Percentiles rank a stretch among this genome's conserved stretches.
Evolutionary conservation across 2,797 vertebrate species (phyloP).

Genomic region (Melanotaenia maccullochi): DNA sequence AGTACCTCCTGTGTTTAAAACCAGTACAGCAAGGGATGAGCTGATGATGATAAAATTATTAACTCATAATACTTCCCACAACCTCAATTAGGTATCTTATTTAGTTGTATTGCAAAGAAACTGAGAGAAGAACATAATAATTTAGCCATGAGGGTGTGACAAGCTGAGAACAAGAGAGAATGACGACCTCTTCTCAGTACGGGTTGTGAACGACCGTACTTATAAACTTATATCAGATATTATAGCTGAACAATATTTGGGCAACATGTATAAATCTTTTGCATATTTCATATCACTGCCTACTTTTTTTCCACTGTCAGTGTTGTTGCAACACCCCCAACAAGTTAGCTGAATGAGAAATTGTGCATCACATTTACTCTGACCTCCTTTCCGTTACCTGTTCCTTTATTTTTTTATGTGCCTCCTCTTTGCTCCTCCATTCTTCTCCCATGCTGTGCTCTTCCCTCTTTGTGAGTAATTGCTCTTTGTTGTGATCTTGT

Average conservation of each 20-base stretch:
- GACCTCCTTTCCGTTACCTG: conserved; percentile 53
- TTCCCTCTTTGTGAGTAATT: conserved; percentile 65
- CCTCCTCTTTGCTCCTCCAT: conserved; percentile 34
- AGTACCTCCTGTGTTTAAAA: neutral
- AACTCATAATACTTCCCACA: neutral
- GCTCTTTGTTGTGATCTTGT: conserved; percentile 19
- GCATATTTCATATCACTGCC: neutral
- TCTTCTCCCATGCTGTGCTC: conserved; percentile 44
- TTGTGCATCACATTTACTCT: conserved; percentile 23
- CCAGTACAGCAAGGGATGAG: neutral
- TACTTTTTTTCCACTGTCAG: neutral
- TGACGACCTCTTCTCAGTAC: no score
- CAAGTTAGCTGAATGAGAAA: conserved; percentile 3
- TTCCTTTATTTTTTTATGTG: conserved; percentile 35
- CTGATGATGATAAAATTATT: neutral
- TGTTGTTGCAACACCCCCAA: neutral
- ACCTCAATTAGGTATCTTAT: neutral
- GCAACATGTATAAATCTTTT: neutral
- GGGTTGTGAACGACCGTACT: neutral
- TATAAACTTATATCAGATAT: neutral
- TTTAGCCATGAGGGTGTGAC: neutral
- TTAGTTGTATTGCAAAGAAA: neutral
- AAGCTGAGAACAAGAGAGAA: neutral
- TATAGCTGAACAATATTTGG: neutral
- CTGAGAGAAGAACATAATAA: neutral